Evolutionary conservation across 1,140 invertebrate genomes (phyloP).

Genomic region (Papilio dardanus): DNA sequence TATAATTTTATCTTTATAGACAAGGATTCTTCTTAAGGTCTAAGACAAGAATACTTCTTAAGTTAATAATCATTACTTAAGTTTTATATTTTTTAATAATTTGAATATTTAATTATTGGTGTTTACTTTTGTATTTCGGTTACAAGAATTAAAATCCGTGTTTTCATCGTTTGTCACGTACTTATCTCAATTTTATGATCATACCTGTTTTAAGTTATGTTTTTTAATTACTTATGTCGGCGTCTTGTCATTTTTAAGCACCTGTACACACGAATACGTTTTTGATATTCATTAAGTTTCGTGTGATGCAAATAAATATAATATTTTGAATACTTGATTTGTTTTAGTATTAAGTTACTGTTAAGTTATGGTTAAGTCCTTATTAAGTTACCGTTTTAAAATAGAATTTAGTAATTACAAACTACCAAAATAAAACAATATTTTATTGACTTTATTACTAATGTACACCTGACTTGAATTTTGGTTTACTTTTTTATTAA

Average conservation of each 20-base stretch:
- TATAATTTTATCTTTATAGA: no score
- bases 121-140: not conserved
- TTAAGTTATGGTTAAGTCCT: not conserved
- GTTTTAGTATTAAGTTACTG: not conserved
- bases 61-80: not conserved
- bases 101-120: not conserved
- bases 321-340: not conserved
- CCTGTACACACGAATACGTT: not conserved
- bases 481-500: no score
- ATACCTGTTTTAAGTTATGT: not conserved
- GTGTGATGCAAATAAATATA: not conserved
- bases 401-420: no score
- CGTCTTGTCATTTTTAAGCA: conserved; percentile 5
- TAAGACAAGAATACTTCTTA: no score
- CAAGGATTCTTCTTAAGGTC: no score
- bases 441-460: no score
- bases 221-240: conserved; percentile 13
- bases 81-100: not conserved
- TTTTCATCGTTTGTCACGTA: not conserved
- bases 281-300: not conserved
- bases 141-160: not conserved
- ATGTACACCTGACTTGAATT: no score
- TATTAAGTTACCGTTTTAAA: no score
- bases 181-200: conserved; percentile 4
- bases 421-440: no score